Percentiles rank a stretch among this genome's conserved stretches.
Evolutionary conservation across 2,888 invertebrate genomes (phyloP).

Genomic region (Muscina levida): DNA sequence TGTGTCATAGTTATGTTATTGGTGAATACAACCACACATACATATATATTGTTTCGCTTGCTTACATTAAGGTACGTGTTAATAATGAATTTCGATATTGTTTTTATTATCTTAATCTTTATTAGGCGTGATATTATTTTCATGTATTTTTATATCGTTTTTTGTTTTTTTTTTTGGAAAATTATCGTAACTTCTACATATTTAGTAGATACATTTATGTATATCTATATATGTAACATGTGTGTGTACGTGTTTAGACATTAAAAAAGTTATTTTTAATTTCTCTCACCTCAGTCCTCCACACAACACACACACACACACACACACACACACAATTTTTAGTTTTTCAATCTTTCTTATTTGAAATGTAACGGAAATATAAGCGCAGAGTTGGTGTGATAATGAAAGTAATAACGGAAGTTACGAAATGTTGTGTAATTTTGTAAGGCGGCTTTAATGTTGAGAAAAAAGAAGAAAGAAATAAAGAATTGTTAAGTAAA

Average conservation of each 20-base stretch:
- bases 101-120: constrained; percentile 18
- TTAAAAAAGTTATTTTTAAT: constrained; percentile 47
- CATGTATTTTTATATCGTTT: too few species aligned
- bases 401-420: background rate
- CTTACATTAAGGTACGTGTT: too few species aligned
- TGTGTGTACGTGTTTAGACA: constrained; percentile 20
- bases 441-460: background rate
- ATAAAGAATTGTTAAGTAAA: too few species aligned
- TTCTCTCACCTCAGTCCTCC: constrained; percentile 19
- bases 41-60: too few species aligned
- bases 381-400: background rate
- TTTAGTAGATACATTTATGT: constrained; percentile 6
- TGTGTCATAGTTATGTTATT: background rate
- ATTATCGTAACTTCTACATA: constrained; percentile 30
- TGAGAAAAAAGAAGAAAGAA: too few species aligned
- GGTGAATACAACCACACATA: too few species aligned
- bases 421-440: background rate
- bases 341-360: background rate
- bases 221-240: background rate
- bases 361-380: background rate
- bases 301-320: too few species aligned
- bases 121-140: background rate
- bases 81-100: constrained; percentile 4
- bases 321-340: too few species aligned
- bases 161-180: constrained; percentile 19